Percentiles rank a stretch among this genome's conserved stretches.
phyloP scores from a whole-genome alignment of 2,113 vertebrate genomes.

The Camelus dromedarius region DNA sequence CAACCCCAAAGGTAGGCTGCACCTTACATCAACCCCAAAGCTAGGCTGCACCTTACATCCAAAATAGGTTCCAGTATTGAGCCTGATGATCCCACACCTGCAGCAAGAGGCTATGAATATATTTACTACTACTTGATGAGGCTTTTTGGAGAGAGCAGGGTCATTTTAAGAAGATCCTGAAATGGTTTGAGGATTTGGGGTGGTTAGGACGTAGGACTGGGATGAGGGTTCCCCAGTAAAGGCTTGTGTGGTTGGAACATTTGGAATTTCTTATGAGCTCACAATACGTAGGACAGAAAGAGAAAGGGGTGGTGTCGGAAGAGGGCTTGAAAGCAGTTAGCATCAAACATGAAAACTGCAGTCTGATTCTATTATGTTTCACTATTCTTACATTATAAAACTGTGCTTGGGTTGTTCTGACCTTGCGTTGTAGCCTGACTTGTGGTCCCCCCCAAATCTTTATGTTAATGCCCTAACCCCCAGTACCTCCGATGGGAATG shows the following conservation, averaged over 20 bases:
- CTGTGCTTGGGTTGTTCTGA: not conserved
- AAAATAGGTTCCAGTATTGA: not conserved
- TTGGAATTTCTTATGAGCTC: not conserved
- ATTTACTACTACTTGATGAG: not conserved
- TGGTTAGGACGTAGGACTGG: no score
- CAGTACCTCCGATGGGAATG: not conserved
- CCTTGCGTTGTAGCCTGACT: not conserved
- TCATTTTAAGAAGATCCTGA: not conserved
- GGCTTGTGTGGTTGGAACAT: not conserved
- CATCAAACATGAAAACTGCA: not conserved
- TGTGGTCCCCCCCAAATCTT: not conserved
- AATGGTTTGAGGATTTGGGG: not conserved
- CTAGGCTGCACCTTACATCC: not conserved
- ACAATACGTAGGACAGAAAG: not conserved
- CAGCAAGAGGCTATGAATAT: accelerated
- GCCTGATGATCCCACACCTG: accelerated
- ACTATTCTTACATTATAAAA: not conserved
- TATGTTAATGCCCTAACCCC: not conserved
- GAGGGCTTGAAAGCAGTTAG: not conserved
- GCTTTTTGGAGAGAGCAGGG: not conserved
- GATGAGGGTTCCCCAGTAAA: not conserved
- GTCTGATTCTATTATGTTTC: not conserved
- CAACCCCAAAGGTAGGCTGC: no score
- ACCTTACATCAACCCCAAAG: no score
- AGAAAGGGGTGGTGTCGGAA: accelerated